These are phyloP conservation scores for Ptychadena robeensis DNA, from an alignment of 2,797 vertebrate species.

Conservation along the genomic window DNA sequence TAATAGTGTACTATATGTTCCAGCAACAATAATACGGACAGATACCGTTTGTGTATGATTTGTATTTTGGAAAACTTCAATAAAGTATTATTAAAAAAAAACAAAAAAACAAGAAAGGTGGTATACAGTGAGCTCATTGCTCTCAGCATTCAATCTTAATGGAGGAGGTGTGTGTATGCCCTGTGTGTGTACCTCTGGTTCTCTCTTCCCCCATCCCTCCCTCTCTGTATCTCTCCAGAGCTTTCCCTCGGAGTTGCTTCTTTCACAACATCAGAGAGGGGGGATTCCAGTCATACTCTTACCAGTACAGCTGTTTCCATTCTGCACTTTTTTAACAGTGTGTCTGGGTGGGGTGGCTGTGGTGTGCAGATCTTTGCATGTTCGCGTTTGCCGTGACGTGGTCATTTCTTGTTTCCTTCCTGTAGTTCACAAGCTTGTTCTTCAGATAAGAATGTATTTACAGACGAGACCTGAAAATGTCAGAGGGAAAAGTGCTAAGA, in stretches of 20 bases:
- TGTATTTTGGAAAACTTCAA: too few relatives aligned
- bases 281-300: constrained; percentile 19
- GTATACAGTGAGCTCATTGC: not conserved
- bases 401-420: constrained; percentile 82
- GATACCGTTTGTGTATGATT: too few relatives aligned
- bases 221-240: not conserved
- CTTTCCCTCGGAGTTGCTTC: not conserved
- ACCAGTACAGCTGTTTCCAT: constrained; percentile 66
- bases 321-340: constrained; percentile 65
- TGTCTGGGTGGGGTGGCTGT: constrained; percentile 67
- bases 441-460: constrained; percentile 77
- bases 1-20: too few relatives aligned
- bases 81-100: too few relatives aligned
- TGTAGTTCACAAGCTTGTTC: constrained; percentile 73
- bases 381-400: constrained; percentile 82
- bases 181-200: not conserved
- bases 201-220: not conserved
- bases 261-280: constrained; percentile 10
- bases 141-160: not conserved
- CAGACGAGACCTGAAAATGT: constrained; percentile 64
- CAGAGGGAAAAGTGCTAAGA: constrained; percentile 16
- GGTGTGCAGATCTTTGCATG: constrained; percentile 75
- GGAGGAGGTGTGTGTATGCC: not conserved
- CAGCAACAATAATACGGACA: too few relatives aligned
- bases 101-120: not conserved